phyloP scores from a whole-genome alignment of 1,140 invertebrate genomes.

The Saxidomus purpurata region DNA sequence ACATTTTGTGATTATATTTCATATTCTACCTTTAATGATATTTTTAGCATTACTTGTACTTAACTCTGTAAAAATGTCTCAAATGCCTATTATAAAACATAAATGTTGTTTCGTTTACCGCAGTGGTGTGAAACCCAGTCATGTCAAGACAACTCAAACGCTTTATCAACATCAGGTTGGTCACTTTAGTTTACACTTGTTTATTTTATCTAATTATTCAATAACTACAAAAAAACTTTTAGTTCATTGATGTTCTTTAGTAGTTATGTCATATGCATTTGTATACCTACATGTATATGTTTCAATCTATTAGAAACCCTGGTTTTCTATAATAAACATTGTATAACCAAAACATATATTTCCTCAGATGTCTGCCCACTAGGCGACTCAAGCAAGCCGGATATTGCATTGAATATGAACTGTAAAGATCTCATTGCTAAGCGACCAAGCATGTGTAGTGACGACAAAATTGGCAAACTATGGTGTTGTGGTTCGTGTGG shows the following conservation, averaged over 20 bases:
- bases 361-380: constrained; percentile 57
- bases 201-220: not conserved
- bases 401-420: constrained; percentile 42
- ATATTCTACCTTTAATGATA: no score
- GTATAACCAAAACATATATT: no score
- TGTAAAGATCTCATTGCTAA: constrained; percentile 27
- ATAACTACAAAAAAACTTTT: not conserved
- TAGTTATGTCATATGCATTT: not conserved
- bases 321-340: not conserved
- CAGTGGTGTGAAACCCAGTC: constrained; percentile 36
- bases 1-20: no score
- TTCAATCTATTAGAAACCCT: not conserved
- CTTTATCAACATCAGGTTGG: constrained; percentile 2
- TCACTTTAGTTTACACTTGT: not conserved
- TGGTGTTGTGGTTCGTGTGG: constrained; percentile 61
- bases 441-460: constrained; percentile 47
- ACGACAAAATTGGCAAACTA: not conserved
- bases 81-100: no score
- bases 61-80: no score
- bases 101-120: no score
- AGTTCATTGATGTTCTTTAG: not conserved
- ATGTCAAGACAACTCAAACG: constrained; percentile 16
- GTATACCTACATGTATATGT: not conserved
- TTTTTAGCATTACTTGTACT: no score
- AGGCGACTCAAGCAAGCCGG: constrained; percentile 40